A percentile compares a stretch with the other conserved stretches of the same genome.
These are phyloP conservation scores for Lepidocyrtinus sp. DNA, from an alignment of 2,888 invertebrate genomes.

Conservation along the genomic window DNA sequence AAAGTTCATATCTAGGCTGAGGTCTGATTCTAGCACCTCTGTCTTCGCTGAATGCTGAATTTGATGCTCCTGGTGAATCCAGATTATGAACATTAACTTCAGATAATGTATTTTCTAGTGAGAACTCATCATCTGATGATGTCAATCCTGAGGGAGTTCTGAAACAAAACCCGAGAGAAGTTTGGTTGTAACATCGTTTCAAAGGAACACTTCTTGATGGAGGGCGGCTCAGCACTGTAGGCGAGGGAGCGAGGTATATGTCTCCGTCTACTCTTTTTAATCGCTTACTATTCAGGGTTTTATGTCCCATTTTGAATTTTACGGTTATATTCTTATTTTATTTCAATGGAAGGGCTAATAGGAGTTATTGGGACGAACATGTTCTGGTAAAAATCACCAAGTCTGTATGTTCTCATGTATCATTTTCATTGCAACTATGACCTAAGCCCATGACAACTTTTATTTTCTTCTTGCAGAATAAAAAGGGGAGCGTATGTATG, in stretches of 20 bases:
- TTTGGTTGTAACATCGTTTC: conserved; percentile 24
- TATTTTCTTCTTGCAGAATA: too few relatives aligned
- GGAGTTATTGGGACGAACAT: too few relatives aligned
- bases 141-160: too few relatives aligned
- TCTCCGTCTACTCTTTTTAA: conserved; percentile 30
- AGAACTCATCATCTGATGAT: too few relatives aligned
- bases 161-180: neutral
- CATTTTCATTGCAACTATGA: too few relatives aligned
- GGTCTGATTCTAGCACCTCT: neutral
- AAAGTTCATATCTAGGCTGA: too few relatives aligned
- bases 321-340: neutral
- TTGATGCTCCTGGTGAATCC: too few relatives aligned
- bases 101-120: too few relatives aligned
- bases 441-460: conserved; percentile 42
- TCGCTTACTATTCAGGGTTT: neutral
- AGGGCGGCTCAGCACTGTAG: conserved; percentile 7
- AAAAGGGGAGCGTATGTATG: too few relatives aligned
- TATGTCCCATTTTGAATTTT: neutral
- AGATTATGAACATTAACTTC: too few relatives aligned
- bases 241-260: conserved; percentile 9
- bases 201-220: conserved; percentile 25
- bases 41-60: neutral
- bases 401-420: too few relatives aligned
- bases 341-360: neutral
- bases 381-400: too few relatives aligned